A percentile compares a stretch with the other conserved stretches of the same genome.
Evolutionary conservation across 2,797 vertebrate genomes (phyloP).

Genomic region (Platyrinchus mystaceus): DNA sequence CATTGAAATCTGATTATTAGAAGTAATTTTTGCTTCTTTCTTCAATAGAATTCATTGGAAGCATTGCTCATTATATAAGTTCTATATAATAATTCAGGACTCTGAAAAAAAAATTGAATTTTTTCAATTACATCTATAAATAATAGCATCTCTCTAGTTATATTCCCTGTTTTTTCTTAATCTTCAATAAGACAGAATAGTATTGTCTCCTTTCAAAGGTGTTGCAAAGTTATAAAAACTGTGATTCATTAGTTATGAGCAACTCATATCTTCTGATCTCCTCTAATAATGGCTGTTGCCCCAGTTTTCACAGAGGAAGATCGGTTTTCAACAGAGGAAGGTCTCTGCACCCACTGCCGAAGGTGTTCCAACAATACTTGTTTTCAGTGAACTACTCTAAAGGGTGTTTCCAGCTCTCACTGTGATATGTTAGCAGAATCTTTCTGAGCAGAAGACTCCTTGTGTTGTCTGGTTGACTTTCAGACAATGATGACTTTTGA

Average conservation of each 20-base stretch:
- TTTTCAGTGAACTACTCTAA: neutral
- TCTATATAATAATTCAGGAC: neutral
- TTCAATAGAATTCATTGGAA: neutral
- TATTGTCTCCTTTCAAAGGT: neutral
- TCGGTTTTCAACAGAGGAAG: neutral
- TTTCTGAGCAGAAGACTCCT: neutral
- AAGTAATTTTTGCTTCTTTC: neutral
- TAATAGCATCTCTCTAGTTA: neutral
- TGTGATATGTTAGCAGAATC: neutral
- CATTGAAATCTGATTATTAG: neutral
- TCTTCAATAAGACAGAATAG: neutral
- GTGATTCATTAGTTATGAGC: neutral
- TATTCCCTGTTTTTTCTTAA: neutral
- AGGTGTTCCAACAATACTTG: neutral
- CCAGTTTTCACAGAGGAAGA: neutral
- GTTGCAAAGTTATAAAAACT: neutral
- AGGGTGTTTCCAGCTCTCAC: neutral
- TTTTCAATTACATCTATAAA: neutral
- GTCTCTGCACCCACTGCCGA: neutral
- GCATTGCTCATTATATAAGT: neutral
- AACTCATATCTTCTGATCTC: neutral
- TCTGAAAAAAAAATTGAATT: neutral
- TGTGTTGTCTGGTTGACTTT: neutral
- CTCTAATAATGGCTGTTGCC: neutral
- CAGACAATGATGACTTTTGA: neutral